Percentiles rank a stretch among this genome's conserved stretches.
Conservation (phyloP, 2,888 invertebrate species). For the Dysmachus trigonus region DNA sequence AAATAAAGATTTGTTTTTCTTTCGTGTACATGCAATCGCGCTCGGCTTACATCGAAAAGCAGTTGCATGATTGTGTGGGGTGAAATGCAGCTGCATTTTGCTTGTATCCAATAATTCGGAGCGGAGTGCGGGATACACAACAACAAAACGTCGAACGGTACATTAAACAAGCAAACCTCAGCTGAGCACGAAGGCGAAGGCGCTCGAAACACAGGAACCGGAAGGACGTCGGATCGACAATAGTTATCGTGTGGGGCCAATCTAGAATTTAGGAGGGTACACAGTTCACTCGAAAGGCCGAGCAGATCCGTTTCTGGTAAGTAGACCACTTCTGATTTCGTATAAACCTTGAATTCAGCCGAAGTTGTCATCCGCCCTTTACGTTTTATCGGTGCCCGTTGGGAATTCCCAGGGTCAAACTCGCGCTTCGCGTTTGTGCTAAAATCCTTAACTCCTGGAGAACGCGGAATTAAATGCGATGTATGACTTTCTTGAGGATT, state of each 20-base stretch:
- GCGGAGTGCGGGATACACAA: background rate
- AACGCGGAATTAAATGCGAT: background rate
- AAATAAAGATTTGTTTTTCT: conserved; percentile 16
- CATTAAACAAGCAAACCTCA: conserved; percentile 10
- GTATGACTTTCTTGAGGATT: background rate
- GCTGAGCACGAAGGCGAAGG: background rate
- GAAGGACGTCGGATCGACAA: background rate
- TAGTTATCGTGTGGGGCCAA: background rate
- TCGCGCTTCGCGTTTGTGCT: background rate
- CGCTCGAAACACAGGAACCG: background rate
- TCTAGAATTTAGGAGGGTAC: background rate
- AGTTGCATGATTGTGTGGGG: background rate
- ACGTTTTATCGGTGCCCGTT: background rate
- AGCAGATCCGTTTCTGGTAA: background rate
- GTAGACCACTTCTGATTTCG: background rate
- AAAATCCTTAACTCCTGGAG: background rate
- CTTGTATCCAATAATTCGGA: background rate
- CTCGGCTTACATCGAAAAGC: background rate
- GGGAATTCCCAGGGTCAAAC: background rate
- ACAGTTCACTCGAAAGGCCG: background rate
- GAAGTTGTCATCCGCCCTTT: conserved; percentile 15
- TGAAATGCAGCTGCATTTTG: conserved; percentile 4
- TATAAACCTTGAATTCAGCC: background rate
- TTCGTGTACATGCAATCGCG: background rate
- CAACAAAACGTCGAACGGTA: conserved; percentile 24